Evolutionary conservation across 2,113 vertebrate species (phyloP).

Genomic region (Phrynosoma platyrhinos): DNA sequence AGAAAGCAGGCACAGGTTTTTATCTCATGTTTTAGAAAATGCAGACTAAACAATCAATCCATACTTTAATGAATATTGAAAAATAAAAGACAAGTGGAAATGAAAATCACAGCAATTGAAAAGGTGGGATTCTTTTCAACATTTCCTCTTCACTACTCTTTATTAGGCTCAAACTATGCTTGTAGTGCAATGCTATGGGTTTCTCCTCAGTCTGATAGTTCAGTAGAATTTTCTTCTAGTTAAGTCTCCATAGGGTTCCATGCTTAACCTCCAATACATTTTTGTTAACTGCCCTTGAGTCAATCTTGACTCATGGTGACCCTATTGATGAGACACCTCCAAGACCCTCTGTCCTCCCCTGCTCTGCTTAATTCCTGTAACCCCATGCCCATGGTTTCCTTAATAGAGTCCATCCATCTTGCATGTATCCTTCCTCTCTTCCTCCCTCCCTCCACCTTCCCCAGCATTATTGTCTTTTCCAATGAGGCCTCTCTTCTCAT

Average conservation of each 20-base stretch:
- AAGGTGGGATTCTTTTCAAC: neutral
- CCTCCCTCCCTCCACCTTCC: too few relatives aligned
- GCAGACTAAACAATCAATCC: neutral
- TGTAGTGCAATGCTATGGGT: neutral
- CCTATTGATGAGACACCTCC: too few relatives aligned
- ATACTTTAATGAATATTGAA: neutral
- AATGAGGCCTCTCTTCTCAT: too few relatives aligned
- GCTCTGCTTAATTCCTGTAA: too few relatives aligned
- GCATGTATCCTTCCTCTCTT: too few relatives aligned
- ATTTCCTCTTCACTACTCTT: neutral
- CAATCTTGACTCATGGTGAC: too few relatives aligned
- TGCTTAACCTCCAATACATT: too few relatives aligned
- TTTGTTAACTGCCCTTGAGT: too few relatives aligned
- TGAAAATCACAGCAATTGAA: neutral
- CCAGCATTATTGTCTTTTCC: too few relatives aligned
- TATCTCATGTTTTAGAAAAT: conserved; percentile 7
- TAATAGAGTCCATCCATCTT: too few relatives aligned
- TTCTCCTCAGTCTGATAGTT: neutral
- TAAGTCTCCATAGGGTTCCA: neutral
- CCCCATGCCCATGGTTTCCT: too few relatives aligned
- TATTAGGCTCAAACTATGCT: neutral
- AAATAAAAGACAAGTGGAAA: neutral
- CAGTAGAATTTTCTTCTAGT: neutral
- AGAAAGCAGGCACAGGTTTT: neutral
- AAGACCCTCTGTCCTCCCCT: too few relatives aligned